Conservation (phyloP, 2,797 vertebrate species). For the Sebastolobus altivelis region DNA sequence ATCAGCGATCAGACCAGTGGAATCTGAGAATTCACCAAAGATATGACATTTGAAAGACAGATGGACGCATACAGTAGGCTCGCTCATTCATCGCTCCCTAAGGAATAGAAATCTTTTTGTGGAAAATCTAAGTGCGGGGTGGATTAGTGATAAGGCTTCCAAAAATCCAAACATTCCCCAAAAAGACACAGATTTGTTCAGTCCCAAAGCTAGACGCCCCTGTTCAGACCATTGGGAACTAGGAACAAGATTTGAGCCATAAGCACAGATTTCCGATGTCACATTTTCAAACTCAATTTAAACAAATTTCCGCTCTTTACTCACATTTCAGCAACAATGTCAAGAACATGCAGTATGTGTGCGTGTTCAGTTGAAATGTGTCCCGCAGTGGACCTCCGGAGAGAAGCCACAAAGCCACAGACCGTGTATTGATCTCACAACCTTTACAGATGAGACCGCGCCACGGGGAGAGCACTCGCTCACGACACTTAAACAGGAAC, state of each 20-base stretch:
- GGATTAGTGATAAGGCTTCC: neutral
- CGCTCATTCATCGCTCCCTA: neutral
- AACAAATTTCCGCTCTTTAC: constrained; percentile 3
- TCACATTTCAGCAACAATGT: neutral
- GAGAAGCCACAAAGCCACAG: neutral
- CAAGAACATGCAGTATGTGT: neutral
- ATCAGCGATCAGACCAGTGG: neutral
- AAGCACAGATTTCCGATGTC: constrained; percentile 1
- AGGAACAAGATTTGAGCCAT: neutral
- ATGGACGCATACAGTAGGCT: neutral
- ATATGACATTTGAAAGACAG: neutral
- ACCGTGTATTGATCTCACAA: constrained; percentile 33
- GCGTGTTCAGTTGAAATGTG: neutral
- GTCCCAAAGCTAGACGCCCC: constrained; percentile 2
- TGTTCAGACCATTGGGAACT: neutral
- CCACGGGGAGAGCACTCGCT: constrained; percentile 3
- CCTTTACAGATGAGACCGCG: constrained; percentile 3
- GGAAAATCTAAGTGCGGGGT: neutral
- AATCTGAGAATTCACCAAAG: constrained; percentile 7
- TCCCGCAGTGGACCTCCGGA: constrained; percentile 1
- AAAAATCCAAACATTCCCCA: neutral
- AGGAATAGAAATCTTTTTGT: neutral
- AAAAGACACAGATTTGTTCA: constrained; percentile 5
- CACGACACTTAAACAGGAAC: neutral
- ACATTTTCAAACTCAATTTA: constrained; percentile 8